phyloP scores from a whole-genome alignment of 1,140 invertebrate species.

The Drosophila sulfurigaster region DNA sequence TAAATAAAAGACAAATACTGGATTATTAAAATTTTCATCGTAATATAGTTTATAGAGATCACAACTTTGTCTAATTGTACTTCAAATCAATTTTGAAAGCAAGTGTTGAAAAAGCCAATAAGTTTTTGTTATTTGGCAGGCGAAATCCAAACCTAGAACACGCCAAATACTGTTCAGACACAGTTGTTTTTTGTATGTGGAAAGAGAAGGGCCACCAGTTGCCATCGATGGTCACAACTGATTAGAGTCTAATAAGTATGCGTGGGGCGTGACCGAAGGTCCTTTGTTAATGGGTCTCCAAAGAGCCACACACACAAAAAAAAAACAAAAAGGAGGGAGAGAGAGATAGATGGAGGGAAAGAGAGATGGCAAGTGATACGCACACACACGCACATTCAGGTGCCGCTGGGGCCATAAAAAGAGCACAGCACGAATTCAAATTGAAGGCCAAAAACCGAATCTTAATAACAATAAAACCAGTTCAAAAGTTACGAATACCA shows the following conservation, averaged over 20 bases:
- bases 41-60: too few species aligned
- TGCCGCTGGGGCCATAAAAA: constrained; percentile 59
- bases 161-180: not conserved
- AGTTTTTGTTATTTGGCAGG: not conserved
- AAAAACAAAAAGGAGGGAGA: not conserved
- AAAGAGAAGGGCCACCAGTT: constrained; percentile 58
- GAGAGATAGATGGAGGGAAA: not conserved
- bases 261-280: constrained; percentile 68
- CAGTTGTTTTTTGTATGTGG: not conserved
- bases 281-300: constrained; percentile 76
- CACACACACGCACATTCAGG: constrained; percentile 26
- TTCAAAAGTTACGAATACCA: constrained; percentile 55
- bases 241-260: constrained; percentile 82
- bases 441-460: constrained; percentile 71
- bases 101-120: too few species aligned
- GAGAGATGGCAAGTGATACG: constrained; percentile 4
- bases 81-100: too few species aligned
- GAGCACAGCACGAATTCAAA: constrained; percentile 62
- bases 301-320: constrained; percentile 53
- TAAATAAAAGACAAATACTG: too few species aligned
- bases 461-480: constrained; percentile 75
- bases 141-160: constrained; percentile 10
- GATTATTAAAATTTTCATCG: too few species aligned
- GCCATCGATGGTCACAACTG: constrained; percentile 75
- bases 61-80: too few species aligned